These are phyloP conservation scores for Eucidaris tribuloides DNA, from an alignment of 35 echinoderm and acorn worm species.

Conservation along the genomic window DNA sequence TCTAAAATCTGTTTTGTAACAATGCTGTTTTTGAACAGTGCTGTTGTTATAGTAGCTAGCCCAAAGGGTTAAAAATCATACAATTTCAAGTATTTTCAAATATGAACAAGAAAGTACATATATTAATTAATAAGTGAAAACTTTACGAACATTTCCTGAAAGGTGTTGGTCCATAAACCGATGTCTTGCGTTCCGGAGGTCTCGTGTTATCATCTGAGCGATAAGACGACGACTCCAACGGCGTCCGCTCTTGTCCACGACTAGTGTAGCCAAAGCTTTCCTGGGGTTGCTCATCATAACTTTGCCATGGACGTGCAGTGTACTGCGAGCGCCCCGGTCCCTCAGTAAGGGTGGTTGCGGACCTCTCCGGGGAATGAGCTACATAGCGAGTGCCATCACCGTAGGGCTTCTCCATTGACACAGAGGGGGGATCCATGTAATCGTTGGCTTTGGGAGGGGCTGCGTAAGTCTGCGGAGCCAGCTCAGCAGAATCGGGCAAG, in stretches of 20 bases:
- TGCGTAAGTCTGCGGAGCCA: too few relatives aligned
- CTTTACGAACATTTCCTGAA: constrained; percentile 26
- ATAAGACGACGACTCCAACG: not conserved
- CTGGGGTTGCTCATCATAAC: not conserved
- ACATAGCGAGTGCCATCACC: not conserved
- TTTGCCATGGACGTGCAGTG: not conserved
- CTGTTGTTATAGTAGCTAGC: too few relatives aligned
- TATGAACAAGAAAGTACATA: too few relatives aligned
- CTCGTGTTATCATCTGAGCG: not conserved
- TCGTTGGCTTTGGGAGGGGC: not conserved
- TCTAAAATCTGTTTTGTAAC: too few relatives aligned
- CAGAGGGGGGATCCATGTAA: not conserved
- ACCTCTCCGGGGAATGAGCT: not conserved
- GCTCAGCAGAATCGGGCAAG: too few relatives aligned
- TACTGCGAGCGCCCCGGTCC: not conserved
- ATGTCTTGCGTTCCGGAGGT: constrained; percentile 12
- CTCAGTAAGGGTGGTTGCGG: not conserved
- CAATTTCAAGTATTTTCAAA: too few relatives aligned
- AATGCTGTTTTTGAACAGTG: too few relatives aligned
- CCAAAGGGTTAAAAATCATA: too few relatives aligned
- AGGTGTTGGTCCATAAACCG: constrained; percentile 23
- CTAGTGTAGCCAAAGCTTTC: not conserved
- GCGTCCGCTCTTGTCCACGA: not conserved
- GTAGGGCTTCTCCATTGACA: not conserved
- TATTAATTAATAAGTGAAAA: too few relatives aligned